Percentiles rank a stretch among this genome's conserved stretches.
Conservation (phyloP, 2,113 vertebrate species). For the Otus sunia region DNA sequence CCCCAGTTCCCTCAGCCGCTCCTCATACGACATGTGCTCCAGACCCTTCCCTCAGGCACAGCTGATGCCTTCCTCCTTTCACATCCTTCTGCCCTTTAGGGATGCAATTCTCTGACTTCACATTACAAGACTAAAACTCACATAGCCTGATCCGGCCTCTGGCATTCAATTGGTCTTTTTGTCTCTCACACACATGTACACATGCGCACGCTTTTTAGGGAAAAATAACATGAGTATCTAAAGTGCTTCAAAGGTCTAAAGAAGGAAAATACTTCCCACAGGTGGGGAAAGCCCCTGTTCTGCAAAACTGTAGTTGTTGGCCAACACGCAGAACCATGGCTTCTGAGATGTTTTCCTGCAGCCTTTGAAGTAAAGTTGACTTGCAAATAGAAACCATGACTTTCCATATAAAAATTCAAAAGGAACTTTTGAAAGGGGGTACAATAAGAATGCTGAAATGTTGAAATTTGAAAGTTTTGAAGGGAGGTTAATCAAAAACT, state of each 20-base stretch:
- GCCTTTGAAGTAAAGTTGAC: neutral
- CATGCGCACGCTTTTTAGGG: neutral
- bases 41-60: neutral
- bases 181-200: neutral
- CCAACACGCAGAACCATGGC: accelerated
- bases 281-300: neutral
- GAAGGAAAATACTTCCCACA: neutral
- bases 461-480: neutral
- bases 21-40: too few relatives aligned
- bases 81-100: neutral
- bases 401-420: neutral
- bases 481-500: neutral
- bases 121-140: neutral
- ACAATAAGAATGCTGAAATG: neutral
- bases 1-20: too few relatives aligned
- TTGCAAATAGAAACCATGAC: neutral
- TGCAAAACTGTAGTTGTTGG: neutral
- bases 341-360: neutral
- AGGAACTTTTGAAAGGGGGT: neutral
- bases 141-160: neutral
- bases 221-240: neutral
- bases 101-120: neutral
- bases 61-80: neutral
- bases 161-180: neutral
- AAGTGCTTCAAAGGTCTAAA: neutral